A percentile compares a stretch with the other conserved stretches of the same genome.
Evolutionary conservation across 2,797 vertebrate genomes (phyloP).

Genomic region (Iguana delicatissima): DNA sequence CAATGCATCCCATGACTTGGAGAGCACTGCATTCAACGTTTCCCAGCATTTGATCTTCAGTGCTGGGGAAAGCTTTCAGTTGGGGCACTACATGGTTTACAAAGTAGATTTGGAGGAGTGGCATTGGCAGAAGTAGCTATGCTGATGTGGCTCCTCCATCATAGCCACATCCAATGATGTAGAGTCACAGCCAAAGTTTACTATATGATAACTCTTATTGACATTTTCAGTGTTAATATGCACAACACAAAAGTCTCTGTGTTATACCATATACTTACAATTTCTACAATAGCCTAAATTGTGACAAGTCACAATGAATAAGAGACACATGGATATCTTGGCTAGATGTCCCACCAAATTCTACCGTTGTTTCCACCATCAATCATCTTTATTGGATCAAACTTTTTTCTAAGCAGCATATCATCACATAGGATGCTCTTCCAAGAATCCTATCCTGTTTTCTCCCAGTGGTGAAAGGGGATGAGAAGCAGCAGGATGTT

Average conservation of each 20-base stretch:
- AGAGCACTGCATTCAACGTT: too few species aligned
- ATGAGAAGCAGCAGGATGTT: background rate
- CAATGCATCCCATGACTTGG: too few species aligned
- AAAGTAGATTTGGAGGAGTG: too few species aligned
- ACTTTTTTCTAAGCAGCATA: slow-evolving; percentile 16
- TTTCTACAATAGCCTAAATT: background rate
- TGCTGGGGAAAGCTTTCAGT: too few species aligned
- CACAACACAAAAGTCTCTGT: background rate
- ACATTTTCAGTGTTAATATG: background rate
- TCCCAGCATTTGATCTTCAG: too few species aligned
- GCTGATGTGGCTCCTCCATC: too few species aligned
- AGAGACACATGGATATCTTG: background rate
- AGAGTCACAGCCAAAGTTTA: too few species aligned
- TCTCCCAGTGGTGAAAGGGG: background rate
- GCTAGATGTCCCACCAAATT: slow-evolving; percentile 20
- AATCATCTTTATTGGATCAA: slow-evolving; percentile 3
- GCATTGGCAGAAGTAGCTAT: too few species aligned
- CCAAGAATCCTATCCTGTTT: background rate
- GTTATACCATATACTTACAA: background rate
- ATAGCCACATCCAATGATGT: too few species aligned
- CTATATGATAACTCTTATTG: background rate
- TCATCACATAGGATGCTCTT: background rate
- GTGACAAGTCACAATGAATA: background rate
- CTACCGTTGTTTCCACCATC: slow-evolving; percentile 1
- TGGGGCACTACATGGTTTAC: too few species aligned